Percentiles rank a stretch among this genome's conserved stretches.
These are phyloP conservation scores for Alauda arvensis DNA, from an alignment of 2,797 vertebrate species.

Conservation along the genomic window DNA sequence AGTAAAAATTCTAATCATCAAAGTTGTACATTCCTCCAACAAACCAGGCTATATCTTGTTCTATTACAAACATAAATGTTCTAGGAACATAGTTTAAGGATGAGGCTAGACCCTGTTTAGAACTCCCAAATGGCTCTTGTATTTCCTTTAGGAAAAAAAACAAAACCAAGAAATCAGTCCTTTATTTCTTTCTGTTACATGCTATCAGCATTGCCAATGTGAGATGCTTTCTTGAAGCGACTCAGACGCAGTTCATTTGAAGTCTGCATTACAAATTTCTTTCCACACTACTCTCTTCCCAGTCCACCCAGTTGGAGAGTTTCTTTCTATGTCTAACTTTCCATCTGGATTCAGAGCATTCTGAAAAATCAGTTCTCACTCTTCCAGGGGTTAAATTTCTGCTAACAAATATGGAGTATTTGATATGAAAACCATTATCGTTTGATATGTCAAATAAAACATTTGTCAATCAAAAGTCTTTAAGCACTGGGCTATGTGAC, in stretches of 20 bases:
- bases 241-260: slow-evolving; percentile 56
- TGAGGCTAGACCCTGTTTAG: neutral
- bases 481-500: slow-evolving; percentile 85
- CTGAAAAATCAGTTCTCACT: slow-evolving; percentile 52
- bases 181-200: slow-evolving; percentile 56
- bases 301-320: slow-evolving; percentile 54
- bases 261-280: slow-evolving; percentile 51
- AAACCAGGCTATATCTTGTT: neutral
- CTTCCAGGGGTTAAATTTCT: slow-evolving; percentile 79
- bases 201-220: slow-evolving; percentile 38
- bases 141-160: neutral
- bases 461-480: slow-evolving; percentile 88
- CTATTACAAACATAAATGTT: neutral
- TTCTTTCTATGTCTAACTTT: slow-evolving; percentile 62
- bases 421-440: slow-evolving; percentile 82
- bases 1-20: neutral
- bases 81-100: neutral
- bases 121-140: neutral
- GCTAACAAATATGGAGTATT: slow-evolving; percentile 77
- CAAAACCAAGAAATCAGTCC: neutral
- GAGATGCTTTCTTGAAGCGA: slow-evolving; percentile 38
- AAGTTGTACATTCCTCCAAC: neutral
- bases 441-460: slow-evolving; percentile 90
- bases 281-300: slow-evolving; percentile 54
- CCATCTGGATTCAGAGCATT: slow-evolving; percentile 50